Conservation (phyloP, 2,888 invertebrate genomes). For the Beris chalybata region DNA sequence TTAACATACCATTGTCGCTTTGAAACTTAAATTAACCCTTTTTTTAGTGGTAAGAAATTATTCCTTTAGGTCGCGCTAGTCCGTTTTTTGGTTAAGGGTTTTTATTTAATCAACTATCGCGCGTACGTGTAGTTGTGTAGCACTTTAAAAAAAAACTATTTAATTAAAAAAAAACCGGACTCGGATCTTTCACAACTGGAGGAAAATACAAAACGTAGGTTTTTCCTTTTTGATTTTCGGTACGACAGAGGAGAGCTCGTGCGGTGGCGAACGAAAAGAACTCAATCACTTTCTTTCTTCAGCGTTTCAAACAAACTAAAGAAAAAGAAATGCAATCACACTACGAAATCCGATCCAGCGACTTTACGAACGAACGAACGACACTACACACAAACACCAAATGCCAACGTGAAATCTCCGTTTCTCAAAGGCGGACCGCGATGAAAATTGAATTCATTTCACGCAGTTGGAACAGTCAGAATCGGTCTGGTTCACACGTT, state of each 20-base stretch:
- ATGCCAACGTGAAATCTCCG: conserved; percentile 15
- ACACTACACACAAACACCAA: conserved; percentile 35
- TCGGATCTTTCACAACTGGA: conserved; percentile 10
- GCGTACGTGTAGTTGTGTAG: conserved; percentile 5
- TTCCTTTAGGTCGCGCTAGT: too few species aligned
- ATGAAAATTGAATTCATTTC: too few species aligned
- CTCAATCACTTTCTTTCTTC: conserved; percentile 17
- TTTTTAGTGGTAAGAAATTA: too few species aligned
- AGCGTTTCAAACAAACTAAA: conserved; percentile 31
- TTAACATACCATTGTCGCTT: conserved; percentile 29
- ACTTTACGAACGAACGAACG: conserved; percentile 21
- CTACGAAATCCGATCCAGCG: conserved; percentile 36
- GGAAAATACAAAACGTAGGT: not conserved
- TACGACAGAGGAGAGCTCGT: conserved; percentile 8
- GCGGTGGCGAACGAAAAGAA: conserved; percentile 13
- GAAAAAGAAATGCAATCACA: conserved; percentile 37
- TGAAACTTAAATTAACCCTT: conserved; percentile 21
- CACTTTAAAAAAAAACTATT: too few species aligned
- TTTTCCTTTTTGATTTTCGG: too few species aligned
- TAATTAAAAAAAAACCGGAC: too few species aligned
- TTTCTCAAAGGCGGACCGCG: too few species aligned
- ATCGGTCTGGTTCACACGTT: too few species aligned
- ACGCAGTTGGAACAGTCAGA: too few species aligned
- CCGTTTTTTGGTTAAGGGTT: too few species aligned
- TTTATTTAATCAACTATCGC: not conserved